These are phyloP conservation scores for Novumbra hubbsi DNA, from an alignment of 2,797 vertebrate species.

Conservation along the genomic window DNA sequence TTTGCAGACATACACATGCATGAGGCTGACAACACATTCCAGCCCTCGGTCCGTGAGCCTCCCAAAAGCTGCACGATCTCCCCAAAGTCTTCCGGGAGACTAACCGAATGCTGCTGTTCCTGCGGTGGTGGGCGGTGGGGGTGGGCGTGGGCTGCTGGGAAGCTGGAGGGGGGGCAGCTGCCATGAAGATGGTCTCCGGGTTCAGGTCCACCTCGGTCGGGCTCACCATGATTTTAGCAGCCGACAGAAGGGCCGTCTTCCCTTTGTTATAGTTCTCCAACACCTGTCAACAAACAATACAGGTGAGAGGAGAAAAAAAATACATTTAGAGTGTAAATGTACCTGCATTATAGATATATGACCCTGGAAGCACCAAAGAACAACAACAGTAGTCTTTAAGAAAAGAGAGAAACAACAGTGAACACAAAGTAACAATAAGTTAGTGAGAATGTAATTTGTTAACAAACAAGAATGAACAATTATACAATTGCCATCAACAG, in stretches of 20 bases:
- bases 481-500: neutral
- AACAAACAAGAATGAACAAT: neutral
- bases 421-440: neutral
- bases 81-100: constrained; percentile 34
- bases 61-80: neutral
- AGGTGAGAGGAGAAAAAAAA: neutral
- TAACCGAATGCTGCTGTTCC: constrained; percentile 95
- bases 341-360: constrained; percentile 1
- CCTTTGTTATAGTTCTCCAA: constrained; percentile 99
- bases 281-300: constrained; percentile 73
- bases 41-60: constrained; percentile 14
- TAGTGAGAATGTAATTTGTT: neutral
- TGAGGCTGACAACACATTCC: constrained; percentile 36
- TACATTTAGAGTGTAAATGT: constrained; percentile 14
- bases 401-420: neutral
- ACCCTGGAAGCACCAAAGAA: neutral
- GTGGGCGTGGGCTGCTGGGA: constrained; percentile 77
- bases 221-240: constrained; percentile 99
- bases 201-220: constrained; percentile 98
- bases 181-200: constrained; percentile 89
- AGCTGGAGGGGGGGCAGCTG: constrained; percentile 69
- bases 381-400: neutral
- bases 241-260: constrained; percentile 94
- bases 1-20: constrained; percentile 1
- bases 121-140: constrained; percentile 78